A percentile compares a stretch with the other conserved stretches of the same genome.
These are phyloP conservation scores for Phortica magna DNA, from an alignment of 2,888 invertebrate genomes.

Conservation along the genomic window DNA sequence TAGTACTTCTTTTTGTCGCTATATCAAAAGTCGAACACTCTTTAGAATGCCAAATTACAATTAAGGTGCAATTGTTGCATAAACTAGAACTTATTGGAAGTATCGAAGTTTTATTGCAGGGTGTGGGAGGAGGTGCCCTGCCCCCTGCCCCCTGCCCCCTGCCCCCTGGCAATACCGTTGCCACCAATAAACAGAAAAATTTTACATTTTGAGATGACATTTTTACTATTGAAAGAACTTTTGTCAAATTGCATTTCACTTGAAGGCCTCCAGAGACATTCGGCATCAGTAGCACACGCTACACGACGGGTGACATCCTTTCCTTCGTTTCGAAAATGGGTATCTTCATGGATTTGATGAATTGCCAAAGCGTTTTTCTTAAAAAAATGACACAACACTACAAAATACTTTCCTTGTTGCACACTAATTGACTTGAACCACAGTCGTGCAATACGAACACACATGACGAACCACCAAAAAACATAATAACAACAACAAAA, in stretches of 20 bases:
- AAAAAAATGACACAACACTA: slow-evolving; percentile 64
- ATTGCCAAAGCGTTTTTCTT: neutral
- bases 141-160: too few relatives aligned
- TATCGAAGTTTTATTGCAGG: too few relatives aligned
- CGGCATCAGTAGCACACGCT: slow-evolving; percentile 65
- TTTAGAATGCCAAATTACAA: too few relatives aligned
- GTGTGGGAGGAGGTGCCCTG: too few relatives aligned
- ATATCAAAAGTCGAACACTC: too few relatives aligned
- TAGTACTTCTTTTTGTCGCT: too few relatives aligned
- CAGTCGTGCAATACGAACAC: slow-evolving; percentile 54
- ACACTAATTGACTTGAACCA: slow-evolving; percentile 60
- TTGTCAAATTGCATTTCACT: neutral
- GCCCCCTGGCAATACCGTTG: too few relatives aligned
- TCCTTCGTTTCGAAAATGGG: slow-evolving; percentile 2
- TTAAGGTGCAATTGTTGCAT: too few relatives aligned
- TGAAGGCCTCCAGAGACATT: slow-evolving; percentile 34
- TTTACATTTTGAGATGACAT: slow-evolving; percentile 9
- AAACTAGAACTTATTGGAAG: too few relatives aligned
- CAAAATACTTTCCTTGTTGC: slow-evolving; percentile 44
- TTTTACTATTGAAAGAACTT: neutral
- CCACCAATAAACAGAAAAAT: too few relatives aligned
- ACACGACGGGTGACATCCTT: slow-evolving; percentile 61
- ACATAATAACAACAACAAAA: slow-evolving; percentile 32
- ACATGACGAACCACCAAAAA: slow-evolving; percentile 28
- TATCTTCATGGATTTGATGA: slow-evolving; percentile 28